A percentile compares a stretch with the other conserved stretches of the same genome.
Evolutionary conservation across 1,140 invertebrate species (phyloP).

Genomic region (Hylaeus volcanicus): DNA sequence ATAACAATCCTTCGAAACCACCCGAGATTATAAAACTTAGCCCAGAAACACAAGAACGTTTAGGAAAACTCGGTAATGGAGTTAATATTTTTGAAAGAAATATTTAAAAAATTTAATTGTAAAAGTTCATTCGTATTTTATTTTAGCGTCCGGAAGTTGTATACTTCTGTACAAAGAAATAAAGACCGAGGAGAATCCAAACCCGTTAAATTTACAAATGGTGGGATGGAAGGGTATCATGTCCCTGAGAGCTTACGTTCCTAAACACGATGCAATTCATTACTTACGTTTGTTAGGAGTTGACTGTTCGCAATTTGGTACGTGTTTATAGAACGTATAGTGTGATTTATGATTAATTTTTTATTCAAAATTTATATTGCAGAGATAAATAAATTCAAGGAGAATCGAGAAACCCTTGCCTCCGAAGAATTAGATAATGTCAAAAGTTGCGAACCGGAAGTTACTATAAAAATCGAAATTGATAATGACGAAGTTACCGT

Average conservation of each 20-base stretch:
- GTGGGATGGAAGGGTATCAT: conserved; percentile 95
- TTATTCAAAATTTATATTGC: conserved; percentile 34
- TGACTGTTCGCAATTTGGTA: conserved; percentile 90
- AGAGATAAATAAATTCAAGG: conserved; percentile 79
- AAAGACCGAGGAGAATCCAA: conserved; percentile 74
- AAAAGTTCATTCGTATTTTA: conserved; percentile 43
- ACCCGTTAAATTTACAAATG: conserved; percentile 84
- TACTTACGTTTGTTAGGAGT: conserved; percentile 91
- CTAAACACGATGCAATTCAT: conserved; percentile 91
- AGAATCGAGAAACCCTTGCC: conserved; percentile 61
- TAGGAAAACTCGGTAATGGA: conserved; percentile 84
- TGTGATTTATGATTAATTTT: neutral
- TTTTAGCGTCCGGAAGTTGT: conserved; percentile 87
- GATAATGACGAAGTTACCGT: neutral
- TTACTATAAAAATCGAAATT: neutral
- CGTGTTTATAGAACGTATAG: conserved; percentile 51
- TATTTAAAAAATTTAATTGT: neutral
- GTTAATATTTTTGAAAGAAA: neutral
- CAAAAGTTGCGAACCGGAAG: neutral
- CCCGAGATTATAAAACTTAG: conserved; percentile 85
- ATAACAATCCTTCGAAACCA: conserved; percentile 87
- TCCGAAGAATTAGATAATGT: conserved; percentile 22
- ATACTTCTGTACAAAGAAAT: conserved; percentile 86
- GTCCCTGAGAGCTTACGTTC: conserved; percentile 92
- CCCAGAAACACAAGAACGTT: conserved; percentile 83